A percentile compares a stretch with the other conserved stretches of the same genome.
Conservation (phyloP, 1,140 invertebrate genomes). For the Sogatella furcifera region DNA sequence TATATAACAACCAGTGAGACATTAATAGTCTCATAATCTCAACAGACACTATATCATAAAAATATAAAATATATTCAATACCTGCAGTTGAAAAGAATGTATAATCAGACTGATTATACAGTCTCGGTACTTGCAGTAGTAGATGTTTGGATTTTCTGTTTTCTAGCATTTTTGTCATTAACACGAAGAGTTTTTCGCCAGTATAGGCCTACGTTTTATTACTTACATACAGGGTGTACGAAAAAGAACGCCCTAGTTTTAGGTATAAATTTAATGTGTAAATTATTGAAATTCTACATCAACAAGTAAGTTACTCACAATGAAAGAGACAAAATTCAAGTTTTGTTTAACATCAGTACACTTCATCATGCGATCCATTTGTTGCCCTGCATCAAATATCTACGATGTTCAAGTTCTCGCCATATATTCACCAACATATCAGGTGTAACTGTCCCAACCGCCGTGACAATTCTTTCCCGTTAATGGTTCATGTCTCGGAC, state of each 20-base stretch:
- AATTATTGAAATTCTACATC: neutral
- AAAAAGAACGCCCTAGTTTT: slow-evolving; percentile 6
- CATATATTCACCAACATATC: slow-evolving; percentile 1
- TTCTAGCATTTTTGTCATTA: no score
- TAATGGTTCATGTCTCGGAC: neutral
- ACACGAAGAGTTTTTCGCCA: no score
- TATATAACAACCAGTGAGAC: no score
- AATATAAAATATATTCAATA: no score
- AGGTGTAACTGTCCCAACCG: slow-evolving; percentile 11
- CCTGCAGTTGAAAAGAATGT: no score
- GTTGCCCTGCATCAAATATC: slow-evolving; percentile 14
- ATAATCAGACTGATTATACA: no score
- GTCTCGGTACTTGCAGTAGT: no score
- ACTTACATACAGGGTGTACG: neutral
- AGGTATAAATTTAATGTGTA: slow-evolving; percentile 8
- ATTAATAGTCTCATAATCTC: no score
- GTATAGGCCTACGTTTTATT: no score
- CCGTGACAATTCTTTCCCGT: neutral
- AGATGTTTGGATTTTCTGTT: no score
- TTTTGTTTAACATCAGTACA: slow-evolving; percentile 10
- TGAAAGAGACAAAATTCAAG: neutral
- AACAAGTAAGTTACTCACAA: neutral
- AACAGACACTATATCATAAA: no score
- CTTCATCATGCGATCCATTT: slow-evolving; percentile 12
- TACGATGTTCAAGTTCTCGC: slow-evolving; percentile 12